Evolutionary conservation across 2,797 vertebrate species (phyloP), one percentile per base, ranked within the genome.

Genomic region (Geotrypetes seraphini): DNA sequence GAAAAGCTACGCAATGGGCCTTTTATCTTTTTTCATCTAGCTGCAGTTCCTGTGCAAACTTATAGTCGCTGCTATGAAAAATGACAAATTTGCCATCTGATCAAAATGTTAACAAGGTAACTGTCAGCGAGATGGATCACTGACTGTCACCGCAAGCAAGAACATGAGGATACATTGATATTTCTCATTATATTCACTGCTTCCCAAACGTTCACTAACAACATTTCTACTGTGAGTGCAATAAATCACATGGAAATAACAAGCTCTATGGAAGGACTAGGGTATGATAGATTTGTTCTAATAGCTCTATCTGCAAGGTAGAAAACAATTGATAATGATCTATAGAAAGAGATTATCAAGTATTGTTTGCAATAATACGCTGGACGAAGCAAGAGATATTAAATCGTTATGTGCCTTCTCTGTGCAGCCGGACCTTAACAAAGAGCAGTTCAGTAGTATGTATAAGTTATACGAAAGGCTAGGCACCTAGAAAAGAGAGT

Each of bases 21-120:
- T 63, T 69, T 62, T 48, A 79, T 82, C 75, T 75, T 72, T n/a
- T 40, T 47, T 66, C 69, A 64, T 81, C 75, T 79, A 78, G 81
- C 78, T 66, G 51, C 54, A 67, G 69, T 73, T 78, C 76, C 77
- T 83, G 79, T 69, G 71, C 68, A 84, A 83, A 82, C 69, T 73
- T 75, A 75, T 70, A 79, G 73, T 79, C 72, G 72, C 76, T 76
- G 79, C 70, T 58, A 66, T 81, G 79, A 85, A 83, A 85, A 84
- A 87, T 86, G 83, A 87, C 74, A 84, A 86, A 86, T 92, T 83
- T 80, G 76, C 79, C 79, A 79, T 80, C 79, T 85, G 84, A 91
- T 91, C 84, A 85, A 87, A 86, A 88, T 86, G 84, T 89, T 89
- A 91, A 89, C 88, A 88, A 89, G 86, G 85, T 88, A 84, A 89